Evolutionary conservation across 2,797 vertebrate species (phyloP), one percentile per base, ranked within the genome.

Genomic region (Clarias fuscus): DNA sequence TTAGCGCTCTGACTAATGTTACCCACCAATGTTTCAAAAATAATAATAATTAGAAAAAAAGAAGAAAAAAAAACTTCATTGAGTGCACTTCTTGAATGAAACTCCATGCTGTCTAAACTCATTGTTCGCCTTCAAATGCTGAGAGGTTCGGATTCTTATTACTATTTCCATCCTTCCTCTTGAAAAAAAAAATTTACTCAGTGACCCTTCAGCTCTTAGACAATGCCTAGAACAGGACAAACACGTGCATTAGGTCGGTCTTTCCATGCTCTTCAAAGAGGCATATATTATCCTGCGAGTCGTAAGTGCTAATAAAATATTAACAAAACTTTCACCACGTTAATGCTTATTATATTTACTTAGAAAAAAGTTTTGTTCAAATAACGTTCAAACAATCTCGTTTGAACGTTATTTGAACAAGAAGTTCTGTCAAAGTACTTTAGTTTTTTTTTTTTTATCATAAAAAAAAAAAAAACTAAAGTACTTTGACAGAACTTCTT

Each of bases 81-180:
- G 4, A 30, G 56, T 7, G 33, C 27, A 30, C 27, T 40, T 67
- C 59, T 40, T 27, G 6, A 58, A 83, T 59, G 22, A 78, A 62
- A 62, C 62, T 22, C 43, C 30, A 22, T 15, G 7, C 58, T 3
- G 27, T 84, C 59, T 13, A 56, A 56, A 14, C 71, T 27, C 14
- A 43, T 62, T 84, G 64, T 71, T 86, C 73, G 40, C 79, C 40
- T 80, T 37, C 7, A 79, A 61, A 70, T 24, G 13, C 37, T 40
- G 5, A n/a, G 37, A 10, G 24, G 11, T 8, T 17, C 5, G 3
- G 58, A 37, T 20, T 20, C 17, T 75, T 68, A 5, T 40, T 22
- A 18, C 33, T 22, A 40, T 40, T 40, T 61, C 59, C 5, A 22
- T 61, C 20, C 59, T 61, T 22, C 20, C 59, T 14, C 53, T 56